Evolutionary conservation across 2,797 vertebrate species (phyloP), one percentile per base, ranked within the genome.

Genomic region (Babyrousa celebensis): DNA sequence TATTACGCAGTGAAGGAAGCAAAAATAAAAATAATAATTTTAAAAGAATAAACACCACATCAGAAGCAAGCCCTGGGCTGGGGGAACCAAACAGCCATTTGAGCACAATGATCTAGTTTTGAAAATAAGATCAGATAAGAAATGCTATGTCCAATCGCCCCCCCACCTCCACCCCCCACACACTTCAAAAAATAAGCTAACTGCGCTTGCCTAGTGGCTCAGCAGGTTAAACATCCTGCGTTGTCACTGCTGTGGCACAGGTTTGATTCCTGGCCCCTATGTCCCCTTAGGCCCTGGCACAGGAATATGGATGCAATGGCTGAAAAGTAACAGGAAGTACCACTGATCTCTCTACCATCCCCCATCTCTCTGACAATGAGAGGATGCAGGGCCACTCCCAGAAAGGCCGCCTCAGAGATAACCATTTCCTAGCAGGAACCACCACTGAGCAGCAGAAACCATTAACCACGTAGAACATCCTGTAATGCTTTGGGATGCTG

Each of bases 91-190:
- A 91, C 10, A 62, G 56, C 25, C 43, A 84, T 93, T 82, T 93
- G 96, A 82, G 21, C 70, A 89, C 58, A 80, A 12, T 29, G 54
- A 86, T 75, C 94, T 88, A 86, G 82, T 92, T 94, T 74, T 87
- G 25, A 95, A 90, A 96, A 85, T 65, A 80, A 54, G 29, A 96
- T 56, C n/a, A 54, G 60, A 79, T 84, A 94, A 93, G 29, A 32
- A 70, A 95, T 63, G 70, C 17, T 85, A 58, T 12, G 27, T 60
- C 84, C 75, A 93, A 48, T 79, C 32, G 82, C 68, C 92, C 92
- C 52, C 43, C 68, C 92, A 92, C 52, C 43, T 17, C 29, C 52
- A 93, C 0, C 36, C 36, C 36, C 36, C 36, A n/a, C n/a, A n/a
- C 74, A 56, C 25, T 92, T 63, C 20, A 87, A 96, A 88, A 36